Conservation (phyloP, 2,113 vertebrate genomes). For the Vanacampus margaritifer region DNA sequence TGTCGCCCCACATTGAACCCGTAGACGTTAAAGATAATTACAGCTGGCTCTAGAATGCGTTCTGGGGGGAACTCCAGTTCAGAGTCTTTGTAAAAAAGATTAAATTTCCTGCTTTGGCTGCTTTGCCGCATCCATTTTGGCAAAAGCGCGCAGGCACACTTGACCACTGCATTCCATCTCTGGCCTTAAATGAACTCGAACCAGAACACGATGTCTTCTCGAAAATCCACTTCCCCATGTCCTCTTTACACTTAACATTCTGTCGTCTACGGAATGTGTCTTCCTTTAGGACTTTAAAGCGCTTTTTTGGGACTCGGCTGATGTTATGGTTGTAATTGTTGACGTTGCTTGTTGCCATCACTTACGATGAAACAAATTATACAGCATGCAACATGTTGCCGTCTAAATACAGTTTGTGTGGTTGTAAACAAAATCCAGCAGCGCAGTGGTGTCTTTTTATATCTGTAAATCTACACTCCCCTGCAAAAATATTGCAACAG, state of each 20-base stretch:
- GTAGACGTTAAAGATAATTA: neutral
- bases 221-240: neutral
- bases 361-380: neutral
- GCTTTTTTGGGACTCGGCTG: neutral
- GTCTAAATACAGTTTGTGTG: neutral
- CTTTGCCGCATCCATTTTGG: constrained; percentile 1
- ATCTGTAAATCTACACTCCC: no score
- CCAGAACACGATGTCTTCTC: neutral
- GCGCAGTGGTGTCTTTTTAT: neutral
- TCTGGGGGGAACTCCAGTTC: constrained; percentile 53
- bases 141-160: constrained; percentile 10
- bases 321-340: neutral
- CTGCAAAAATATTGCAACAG: no score
- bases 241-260: constrained; percentile 8
- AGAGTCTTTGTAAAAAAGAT: constrained; percentile 19
- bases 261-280: neutral
- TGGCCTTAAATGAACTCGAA: constrained; percentile 19
- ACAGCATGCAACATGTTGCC: neutral
- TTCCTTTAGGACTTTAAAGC: neutral
- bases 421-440: neutral
- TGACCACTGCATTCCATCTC: constrained; percentile 36
- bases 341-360: neutral
- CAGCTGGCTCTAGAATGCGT: neutral
- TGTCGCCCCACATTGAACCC: neutral
- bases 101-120: constrained; percentile 45